phyloP scores from a whole-genome alignment of 1,140 invertebrate species.

The Adoxophyes honmai region DNA sequence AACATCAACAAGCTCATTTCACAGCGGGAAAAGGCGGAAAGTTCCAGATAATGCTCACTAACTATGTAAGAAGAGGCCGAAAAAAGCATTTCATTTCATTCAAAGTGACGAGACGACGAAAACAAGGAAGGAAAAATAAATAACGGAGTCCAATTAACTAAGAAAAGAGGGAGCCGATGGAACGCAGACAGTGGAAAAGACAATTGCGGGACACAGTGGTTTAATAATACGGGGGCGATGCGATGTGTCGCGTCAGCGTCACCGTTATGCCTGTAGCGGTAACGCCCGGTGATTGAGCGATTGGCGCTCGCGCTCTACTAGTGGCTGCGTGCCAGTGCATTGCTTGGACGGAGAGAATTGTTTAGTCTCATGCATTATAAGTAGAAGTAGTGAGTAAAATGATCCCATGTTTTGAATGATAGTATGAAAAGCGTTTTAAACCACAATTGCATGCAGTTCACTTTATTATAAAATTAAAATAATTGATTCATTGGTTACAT shows the following conservation, averaged over 20 bases:
- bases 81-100: conserved; percentile 37
- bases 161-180: conserved; percentile 35
- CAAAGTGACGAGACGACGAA: conserved; percentile 37
- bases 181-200: conserved; percentile 16
- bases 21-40: background rate
- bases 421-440: no score
- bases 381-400: no score
- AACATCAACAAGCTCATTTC: conserved; percentile 14
- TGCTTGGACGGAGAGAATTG: no score
- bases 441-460: no score
- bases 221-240: conserved; percentile 5
- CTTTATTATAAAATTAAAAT: no score
- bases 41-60: conserved; percentile 21
- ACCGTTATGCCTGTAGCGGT: no score
- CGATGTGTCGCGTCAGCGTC: background rate
- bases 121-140: conserved; percentile 46
- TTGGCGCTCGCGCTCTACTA: no score
- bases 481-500: no score
- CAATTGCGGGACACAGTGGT: conserved; percentile 15
- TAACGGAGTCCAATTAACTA: conserved; percentile 54
- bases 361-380: no score
- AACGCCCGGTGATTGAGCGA: no score
- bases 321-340: no score
- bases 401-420: no score
- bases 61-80: conserved; percentile 28